A percentile compares a stretch with the other conserved stretches of the same genome.
These are phyloP conservation scores for Diplodus sargus DNA, from an alignment of 2,797 vertebrate species.

Conservation along the genomic window DNA sequence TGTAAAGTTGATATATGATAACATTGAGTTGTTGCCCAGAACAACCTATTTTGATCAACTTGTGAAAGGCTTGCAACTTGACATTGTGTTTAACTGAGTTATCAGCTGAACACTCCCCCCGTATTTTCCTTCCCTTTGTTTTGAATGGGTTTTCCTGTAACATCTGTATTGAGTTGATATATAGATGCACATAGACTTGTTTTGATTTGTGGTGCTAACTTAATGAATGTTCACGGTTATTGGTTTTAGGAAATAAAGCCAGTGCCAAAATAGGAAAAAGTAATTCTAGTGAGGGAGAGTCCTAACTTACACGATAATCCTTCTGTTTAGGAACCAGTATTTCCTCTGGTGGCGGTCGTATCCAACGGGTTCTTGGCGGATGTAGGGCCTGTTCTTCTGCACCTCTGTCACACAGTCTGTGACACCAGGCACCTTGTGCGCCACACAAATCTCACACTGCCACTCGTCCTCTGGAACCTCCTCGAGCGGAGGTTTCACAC, in stretches of 20 bases:
- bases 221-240: not conserved
- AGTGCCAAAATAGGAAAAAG: not conserved
- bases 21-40: not conserved
- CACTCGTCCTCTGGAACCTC: slow-evolving; percentile 98
- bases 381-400: slow-evolving; percentile 95
- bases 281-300: not conserved
- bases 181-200: not conserved
- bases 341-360: slow-evolving; percentile 96
- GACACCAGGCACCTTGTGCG: slow-evolving; percentile 95
- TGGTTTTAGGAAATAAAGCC: not conserved
- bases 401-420: slow-evolving; percentile 95
- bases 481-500: slow-evolving; percentile 94
- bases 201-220: not conserved
- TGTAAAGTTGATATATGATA: too few species aligned
- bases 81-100: not conserved
- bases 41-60: not conserved
- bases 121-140: not conserved
- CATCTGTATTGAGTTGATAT: not conserved
- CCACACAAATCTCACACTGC: slow-evolving; percentile 98
- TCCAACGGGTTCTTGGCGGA: slow-evolving; percentile 96
- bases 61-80: not conserved
- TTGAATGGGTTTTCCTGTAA: not conserved
- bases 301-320: slow-evolving; percentile 95
- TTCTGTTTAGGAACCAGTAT: slow-evolving; percentile 98
- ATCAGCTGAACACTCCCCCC: not conserved